Percentiles rank a stretch among this genome's conserved stretches.
These are phyloP conservation scores for Uropetala carovei DNA, from an alignment of 2,888 invertebrate species.

Conservation along the genomic window DNA sequence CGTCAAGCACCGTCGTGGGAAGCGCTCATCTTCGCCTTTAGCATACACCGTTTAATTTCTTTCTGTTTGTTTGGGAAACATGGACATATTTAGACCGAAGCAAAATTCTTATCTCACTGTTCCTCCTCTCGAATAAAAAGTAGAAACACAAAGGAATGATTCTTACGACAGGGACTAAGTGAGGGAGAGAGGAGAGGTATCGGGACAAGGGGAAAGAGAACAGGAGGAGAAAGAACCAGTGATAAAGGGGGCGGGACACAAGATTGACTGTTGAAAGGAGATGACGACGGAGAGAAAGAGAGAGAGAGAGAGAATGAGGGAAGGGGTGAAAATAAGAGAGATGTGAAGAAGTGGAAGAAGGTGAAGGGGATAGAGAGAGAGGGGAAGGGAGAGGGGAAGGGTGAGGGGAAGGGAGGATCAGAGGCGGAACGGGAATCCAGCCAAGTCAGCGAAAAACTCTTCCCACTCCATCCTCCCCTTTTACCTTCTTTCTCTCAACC, in stretches of 20 bases:
- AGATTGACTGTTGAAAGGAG: constrained; percentile 27
- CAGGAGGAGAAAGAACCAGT: neutral
- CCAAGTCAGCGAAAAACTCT: constrained; percentile 50
- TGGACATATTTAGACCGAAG: too few relatives aligned
- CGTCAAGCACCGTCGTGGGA: too few relatives aligned
- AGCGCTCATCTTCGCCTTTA: too few relatives aligned
- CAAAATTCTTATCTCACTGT: too few relatives aligned
- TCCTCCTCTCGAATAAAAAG: too few relatives aligned
- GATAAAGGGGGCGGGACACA: neutral
- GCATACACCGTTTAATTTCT: too few relatives aligned
- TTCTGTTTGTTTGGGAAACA: too few relatives aligned
- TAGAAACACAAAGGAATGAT: too few relatives aligned
- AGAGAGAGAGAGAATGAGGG: neutral
- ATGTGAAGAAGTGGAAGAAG: neutral
- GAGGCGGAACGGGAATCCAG: constrained; percentile 55
- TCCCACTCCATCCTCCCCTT: constrained; percentile 20
- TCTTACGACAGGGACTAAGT: too few relatives aligned
- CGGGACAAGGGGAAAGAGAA: neutral
- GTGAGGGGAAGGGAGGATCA: neutral
- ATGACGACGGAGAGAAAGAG: neutral
- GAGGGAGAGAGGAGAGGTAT: neutral
- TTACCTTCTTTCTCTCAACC: constrained; percentile 11
- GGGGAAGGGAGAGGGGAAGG: neutral
- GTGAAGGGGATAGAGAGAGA: neutral
- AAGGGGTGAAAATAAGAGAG: neutral